Base-by-base conservation (phyloP, 2,888 invertebrate genomes). In the Drosophila mimica region DNA sequence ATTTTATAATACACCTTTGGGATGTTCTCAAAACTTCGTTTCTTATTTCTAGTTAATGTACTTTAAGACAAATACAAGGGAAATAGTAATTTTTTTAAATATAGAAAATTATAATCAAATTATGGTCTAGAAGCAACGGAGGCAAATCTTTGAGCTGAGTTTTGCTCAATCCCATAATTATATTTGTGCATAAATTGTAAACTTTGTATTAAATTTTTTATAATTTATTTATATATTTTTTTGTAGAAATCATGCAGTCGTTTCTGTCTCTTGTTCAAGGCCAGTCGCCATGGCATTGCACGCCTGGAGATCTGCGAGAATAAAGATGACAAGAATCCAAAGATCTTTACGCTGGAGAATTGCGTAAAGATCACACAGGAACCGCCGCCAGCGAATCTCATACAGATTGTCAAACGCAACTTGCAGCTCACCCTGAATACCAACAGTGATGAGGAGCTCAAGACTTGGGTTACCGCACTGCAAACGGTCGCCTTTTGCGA, bases 231-330 rank as follows among this genome's bases (percentile, higher is more conserved):
- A 28, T 25, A 3, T 9, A 1, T 0, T 54, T 70, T 36, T 33
- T 70, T 79, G 78, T 75, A 97, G 97, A 97, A 97, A 96, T 95
- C 96, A 58, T 97, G 97, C 91, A 96, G 96, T 81, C 92, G 93
- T 34, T 93, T 92, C 72, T 93, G 93, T 72, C 82, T 96, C 83
- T 94, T 98, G 33, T 97, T 96, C 91, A 96, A 95, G 93, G 95
- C 96, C 43, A 97, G 97, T 91, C 97, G 97, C 91, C 96, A 96
- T 93, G 98, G 98, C 33, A 96, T 97, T 80, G 96, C 97, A 91
- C 94, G 98, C 52, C 94, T 98, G 66, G 98, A 98, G 94, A 95
- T 98, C 79, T 97, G 96, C 92, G 98, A 98, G 83, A 95, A 94
- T 88, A 96, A 96, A 92, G 97, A 96, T 79, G 97, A 97, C 90